phyloP scores from a whole-genome alignment of 2,797 vertebrate species.

The Cirrhinus molitorella region DNA sequence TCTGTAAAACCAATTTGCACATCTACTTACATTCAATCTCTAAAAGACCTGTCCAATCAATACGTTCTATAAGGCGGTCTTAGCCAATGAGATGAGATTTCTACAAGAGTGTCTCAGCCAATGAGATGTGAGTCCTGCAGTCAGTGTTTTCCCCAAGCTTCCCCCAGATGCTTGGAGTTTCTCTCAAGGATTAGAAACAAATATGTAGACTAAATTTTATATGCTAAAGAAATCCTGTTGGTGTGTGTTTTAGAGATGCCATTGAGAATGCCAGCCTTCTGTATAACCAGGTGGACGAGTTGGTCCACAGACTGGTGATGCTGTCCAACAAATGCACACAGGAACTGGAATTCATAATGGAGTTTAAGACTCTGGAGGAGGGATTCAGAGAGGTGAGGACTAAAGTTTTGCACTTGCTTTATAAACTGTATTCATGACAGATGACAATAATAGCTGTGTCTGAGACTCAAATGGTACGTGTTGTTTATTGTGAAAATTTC shows the following conservation, averaged over 20 bases:
- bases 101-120: not conserved
- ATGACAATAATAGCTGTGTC: not conserved
- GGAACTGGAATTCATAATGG: slow-evolving; percentile 84
- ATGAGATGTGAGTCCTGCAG: slow-evolving; percentile 11
- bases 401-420: not conserved
- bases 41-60: slow-evolving; percentile 37
- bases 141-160: slow-evolving; percentile 10
- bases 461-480: not conserved
- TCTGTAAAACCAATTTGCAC: slow-evolving; percentile 29
- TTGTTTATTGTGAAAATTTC: not conserved
- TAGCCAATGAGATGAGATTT: slow-evolving; percentile 1
- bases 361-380: slow-evolving; percentile 81
- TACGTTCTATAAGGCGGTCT: not conserved
- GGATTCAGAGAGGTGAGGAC: slow-evolving; percentile 83
- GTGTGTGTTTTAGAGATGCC: slow-evolving; percentile 72
- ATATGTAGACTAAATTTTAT: not conserved
- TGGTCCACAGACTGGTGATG: slow-evolving; percentile 88
- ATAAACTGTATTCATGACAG: not conserved
- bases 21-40: slow-evolving; percentile 5
- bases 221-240: not conserved
- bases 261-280: slow-evolving; percentile 79
- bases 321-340: slow-evolving; percentile 86
- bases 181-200: slow-evolving; percentile 16
- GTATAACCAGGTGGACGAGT: slow-evolving; percentile 88
- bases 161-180: slow-evolving; percentile 2